Base-by-base conservation (phyloP, 2,797 vertebrate genomes). In the Myotis vivesi region DNA sequence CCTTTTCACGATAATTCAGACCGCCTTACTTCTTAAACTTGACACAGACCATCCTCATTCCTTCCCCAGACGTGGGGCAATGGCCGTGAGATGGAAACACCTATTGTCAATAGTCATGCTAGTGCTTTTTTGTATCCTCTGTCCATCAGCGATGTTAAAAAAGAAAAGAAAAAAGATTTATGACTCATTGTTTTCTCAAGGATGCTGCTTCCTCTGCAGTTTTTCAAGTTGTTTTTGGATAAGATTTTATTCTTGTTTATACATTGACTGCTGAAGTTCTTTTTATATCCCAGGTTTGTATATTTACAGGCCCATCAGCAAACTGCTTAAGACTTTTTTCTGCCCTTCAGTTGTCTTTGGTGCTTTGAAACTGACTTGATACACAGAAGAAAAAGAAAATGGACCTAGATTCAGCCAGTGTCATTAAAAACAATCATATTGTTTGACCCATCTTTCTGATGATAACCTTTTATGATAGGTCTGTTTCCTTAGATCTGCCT, bases 111-210 rank as follows among this genome's bases (percentile, higher is more conserved):
- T 76, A 17, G 49, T 96, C 53, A 10, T 64, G 92, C 71, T 87
- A 16, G 55, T 57, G 89, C 23, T 44, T 94, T 90, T 84, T 79
- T 87, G 84, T 92, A 76, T 75, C 92, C 91, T 97, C 86, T 79
- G 94, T 62, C 68, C 96, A 95, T 94, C 87, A 92, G 85, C 62
- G 69, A 91, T 41, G 62, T 36, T 1, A 13, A 62, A 64, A 75
- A 72, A n/a, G n/a, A 81, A 8, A 30, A 79, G 64, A 91, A 86
- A 87, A 93, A 73, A 53, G 51, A 91, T 93, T 71, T 85, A 44
- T 97, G 97, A 97, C 79, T 97, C 97, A 96, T 64, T 98, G 96
- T 97, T 98, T 96, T 97, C 62, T 93, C 95, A 95, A 95, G 96
- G 92, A 97, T 89, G 87, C 73, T 89, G 93, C 96, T 98, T 96